These are phyloP conservation scores for Laticauda laticaudata DNA, from an alignment of 2,113 vertebrate species.

Conservation along the genomic window DNA sequence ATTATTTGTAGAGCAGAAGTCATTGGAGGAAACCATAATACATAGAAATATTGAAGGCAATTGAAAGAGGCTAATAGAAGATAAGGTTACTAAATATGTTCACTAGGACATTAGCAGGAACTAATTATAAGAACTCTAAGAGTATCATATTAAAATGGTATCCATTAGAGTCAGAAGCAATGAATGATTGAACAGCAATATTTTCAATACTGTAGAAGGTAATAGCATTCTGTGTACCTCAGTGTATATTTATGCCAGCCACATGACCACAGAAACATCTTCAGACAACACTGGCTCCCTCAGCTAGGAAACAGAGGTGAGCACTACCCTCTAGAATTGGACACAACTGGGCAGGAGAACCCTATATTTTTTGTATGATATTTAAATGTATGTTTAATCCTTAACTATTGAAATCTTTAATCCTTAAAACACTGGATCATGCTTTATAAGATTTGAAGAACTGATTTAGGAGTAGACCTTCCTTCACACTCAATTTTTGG, in stretches of 20 bases:
- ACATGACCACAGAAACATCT: not conserved
- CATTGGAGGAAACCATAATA: not conserved
- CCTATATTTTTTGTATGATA: not conserved
- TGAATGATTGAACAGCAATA: not conserved
- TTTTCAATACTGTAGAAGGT: not conserved
- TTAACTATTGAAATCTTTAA: not conserved
- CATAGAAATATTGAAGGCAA: not conserved
- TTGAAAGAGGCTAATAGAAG: not conserved
- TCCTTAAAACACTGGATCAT: not conserved
- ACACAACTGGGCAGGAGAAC: too few species aligned
- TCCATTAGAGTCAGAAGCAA: not conserved
- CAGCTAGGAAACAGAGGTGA: not conserved
- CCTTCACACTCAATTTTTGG: not conserved
- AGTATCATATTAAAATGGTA: not conserved
- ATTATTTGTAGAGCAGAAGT: not conserved
- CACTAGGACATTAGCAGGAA: not conserved
- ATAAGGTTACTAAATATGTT: not conserved
- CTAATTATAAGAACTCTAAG: not conserved
- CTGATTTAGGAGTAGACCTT: not conserved
- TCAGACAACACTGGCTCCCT: not conserved
- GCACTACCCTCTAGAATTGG: too few species aligned
- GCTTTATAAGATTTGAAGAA: not conserved
- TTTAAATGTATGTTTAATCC: not conserved
- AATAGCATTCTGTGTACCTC: not conserved
- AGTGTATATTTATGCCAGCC: not conserved